Conservation (phyloP, 2,113 vertebrate species). For the Dipodomys ordii region DNA sequence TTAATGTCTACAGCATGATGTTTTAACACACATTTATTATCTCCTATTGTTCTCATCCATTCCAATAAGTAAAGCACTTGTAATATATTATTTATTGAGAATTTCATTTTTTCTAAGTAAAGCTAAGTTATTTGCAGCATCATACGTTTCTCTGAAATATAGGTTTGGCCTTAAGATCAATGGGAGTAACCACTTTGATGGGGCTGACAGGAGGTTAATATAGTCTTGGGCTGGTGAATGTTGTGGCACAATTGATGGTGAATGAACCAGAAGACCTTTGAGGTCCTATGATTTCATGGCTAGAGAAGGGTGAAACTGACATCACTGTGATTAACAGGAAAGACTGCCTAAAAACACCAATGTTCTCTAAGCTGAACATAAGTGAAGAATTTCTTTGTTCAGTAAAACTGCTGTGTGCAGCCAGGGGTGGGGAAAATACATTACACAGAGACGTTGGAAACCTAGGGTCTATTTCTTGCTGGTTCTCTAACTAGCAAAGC, state of each 20-base stretch:
- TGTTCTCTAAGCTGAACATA: conserved; percentile 11
- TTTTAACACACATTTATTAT: neutral
- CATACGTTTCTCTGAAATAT: conserved; percentile 38
- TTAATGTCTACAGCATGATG: neutral
- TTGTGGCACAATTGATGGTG: conserved; percentile 25
- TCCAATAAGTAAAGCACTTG: neutral
- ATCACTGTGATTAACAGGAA: conserved; percentile 62
- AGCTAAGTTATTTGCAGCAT: conserved; percentile 7
- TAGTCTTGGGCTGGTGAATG: neutral
- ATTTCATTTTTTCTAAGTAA: conserved; percentile 42
- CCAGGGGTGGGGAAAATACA: conserved; percentile 50
- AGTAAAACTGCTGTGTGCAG: conserved; percentile 57
- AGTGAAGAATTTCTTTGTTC: conserved; percentile 69
- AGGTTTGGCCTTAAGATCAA: conserved; percentile 44
- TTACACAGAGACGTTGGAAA: conserved; percentile 49
- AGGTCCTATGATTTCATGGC: conserved; percentile 55
- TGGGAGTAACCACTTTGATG: conserved; percentile 28
- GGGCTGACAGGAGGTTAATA: conserved; percentile 51
- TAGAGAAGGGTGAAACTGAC: conserved; percentile 42
- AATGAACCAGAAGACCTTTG: conserved; percentile 40
- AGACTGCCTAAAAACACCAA: conserved; percentile 32
- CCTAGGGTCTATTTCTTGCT: conserved; percentile 49
- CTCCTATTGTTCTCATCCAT: neutral
- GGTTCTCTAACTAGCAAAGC: conserved; percentile 67
- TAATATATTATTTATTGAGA: neutral